phyloP scores from a whole-genome alignment of 2,113 vertebrate species.

The Pholis gunnellus region DNA sequence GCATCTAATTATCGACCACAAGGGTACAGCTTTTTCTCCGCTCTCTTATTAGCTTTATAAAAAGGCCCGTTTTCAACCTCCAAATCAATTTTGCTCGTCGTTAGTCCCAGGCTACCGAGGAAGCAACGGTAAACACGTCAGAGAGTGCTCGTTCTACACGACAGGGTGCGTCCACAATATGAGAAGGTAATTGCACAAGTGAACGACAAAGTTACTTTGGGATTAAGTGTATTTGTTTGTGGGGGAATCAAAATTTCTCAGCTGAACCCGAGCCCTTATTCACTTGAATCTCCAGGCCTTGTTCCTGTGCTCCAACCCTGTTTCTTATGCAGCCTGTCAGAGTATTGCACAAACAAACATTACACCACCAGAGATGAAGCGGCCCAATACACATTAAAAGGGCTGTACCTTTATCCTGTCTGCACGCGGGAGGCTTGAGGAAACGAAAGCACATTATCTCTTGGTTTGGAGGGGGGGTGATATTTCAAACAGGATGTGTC shows the following conservation, averaged over 20 bases:
- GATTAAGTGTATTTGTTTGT: not conserved
- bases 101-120: constrained; percentile 2
- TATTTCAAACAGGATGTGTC: constrained; percentile 46
- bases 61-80: constrained; percentile 1
- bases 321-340: constrained; percentile 10
- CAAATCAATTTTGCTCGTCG: constrained; percentile 8
- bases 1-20: constrained; percentile 37
- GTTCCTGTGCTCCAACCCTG: not conserved
- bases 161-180: not conserved
- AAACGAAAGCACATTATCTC: constrained; percentile 21
- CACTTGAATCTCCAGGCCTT: not conserved
- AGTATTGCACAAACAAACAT: not conserved
- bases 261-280: not conserved
- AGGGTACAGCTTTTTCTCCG: constrained; percentile 8
- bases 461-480: not conserved
- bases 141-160: not conserved
- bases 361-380: not conserved
- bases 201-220: not conserved
- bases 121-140: not conserved
- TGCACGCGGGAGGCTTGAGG: constrained; percentile 9
- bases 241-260: not conserved
- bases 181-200: not conserved
- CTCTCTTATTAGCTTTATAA: constrained; percentile 19
- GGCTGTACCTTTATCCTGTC: constrained; percentile 1
- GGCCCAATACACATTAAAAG: constrained; percentile 2